Conservation (phyloP, 2,113 vertebrate species). For the Notarius quadriscutis region DNA sequence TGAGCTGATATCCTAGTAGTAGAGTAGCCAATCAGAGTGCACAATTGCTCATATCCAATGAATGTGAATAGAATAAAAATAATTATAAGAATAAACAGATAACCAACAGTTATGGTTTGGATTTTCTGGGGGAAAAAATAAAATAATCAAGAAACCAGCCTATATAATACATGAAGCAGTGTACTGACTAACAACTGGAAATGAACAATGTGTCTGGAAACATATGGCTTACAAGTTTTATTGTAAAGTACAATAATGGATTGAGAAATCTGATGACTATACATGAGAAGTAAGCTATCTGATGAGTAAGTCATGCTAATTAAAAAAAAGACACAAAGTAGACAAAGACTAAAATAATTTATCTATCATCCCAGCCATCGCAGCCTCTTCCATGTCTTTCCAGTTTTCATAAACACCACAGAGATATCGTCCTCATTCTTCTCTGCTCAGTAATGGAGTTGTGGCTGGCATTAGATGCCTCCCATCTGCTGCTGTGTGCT, state of each 20-base stretch:
- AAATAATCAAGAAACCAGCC: not conserved
- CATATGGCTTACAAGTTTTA: too few relatives aligned
- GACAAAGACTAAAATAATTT: not conserved
- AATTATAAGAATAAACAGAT: not conserved
- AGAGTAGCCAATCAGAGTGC: too few relatives aligned
- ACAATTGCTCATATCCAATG: too few relatives aligned
- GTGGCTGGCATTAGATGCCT: not conserved
- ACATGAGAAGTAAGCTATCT: not conserved
- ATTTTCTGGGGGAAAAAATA: too few relatives aligned
- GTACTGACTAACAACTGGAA: not conserved
- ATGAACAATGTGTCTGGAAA: not conserved
- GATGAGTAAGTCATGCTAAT: not conserved
- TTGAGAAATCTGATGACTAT: not conserved
- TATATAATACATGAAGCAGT: not conserved
- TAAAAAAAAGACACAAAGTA: too few relatives aligned
- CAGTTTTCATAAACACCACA: not conserved
- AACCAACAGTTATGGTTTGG: not conserved
- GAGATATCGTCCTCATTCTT: not conserved
- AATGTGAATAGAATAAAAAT: too few relatives aligned
- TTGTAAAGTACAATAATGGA: not conserved
- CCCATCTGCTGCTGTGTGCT: constrained; percentile 2
- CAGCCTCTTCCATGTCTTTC: not conserved
- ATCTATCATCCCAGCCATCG: not conserved
- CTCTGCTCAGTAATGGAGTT: not conserved
- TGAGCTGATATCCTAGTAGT: too few relatives aligned